These are phyloP conservation scores for Tyrannus savana DNA, from an alignment of 2,113 vertebrate species.

Conservation along the genomic window DNA sequence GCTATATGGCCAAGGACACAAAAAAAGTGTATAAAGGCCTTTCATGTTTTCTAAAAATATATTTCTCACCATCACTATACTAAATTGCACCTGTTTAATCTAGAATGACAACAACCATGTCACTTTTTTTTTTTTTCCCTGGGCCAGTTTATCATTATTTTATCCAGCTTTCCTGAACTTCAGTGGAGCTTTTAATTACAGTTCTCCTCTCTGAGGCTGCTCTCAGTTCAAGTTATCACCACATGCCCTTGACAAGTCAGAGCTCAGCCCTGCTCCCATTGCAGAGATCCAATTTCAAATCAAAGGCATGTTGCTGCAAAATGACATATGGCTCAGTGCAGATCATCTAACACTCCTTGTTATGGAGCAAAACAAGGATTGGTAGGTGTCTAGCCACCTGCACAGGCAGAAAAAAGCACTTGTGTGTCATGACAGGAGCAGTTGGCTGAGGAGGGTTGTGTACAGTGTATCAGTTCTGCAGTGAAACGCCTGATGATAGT, in stretches of 20 bases:
- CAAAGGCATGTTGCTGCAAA: neutral
- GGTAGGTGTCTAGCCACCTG: neutral
- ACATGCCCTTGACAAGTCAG: neutral
- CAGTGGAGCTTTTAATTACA: neutral
- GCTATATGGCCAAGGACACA: neutral
- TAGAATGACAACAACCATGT: neutral
- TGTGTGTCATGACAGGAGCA: neutral
- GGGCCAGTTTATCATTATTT: neutral
- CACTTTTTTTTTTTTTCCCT: neutral
- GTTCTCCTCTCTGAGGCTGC: neutral
- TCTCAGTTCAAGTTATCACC: neutral
- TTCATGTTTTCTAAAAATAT: neutral
- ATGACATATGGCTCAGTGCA: neutral
- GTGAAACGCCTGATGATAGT: neutral
- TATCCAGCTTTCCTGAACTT: neutral
- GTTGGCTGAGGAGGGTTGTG: neutral
- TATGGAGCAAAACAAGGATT: neutral
- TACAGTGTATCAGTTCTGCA: neutral
- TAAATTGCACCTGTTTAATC: neutral
- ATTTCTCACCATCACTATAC: neutral
- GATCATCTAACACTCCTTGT: neutral
- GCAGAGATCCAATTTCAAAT: neutral
- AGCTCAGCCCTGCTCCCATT: constrained; percentile 1
- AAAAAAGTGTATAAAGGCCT: neutral
- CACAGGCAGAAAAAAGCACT: neutral